phyloP scores from a whole-genome alignment of 1,140 invertebrate species.

The Drosophila gunungcola region DNA sequence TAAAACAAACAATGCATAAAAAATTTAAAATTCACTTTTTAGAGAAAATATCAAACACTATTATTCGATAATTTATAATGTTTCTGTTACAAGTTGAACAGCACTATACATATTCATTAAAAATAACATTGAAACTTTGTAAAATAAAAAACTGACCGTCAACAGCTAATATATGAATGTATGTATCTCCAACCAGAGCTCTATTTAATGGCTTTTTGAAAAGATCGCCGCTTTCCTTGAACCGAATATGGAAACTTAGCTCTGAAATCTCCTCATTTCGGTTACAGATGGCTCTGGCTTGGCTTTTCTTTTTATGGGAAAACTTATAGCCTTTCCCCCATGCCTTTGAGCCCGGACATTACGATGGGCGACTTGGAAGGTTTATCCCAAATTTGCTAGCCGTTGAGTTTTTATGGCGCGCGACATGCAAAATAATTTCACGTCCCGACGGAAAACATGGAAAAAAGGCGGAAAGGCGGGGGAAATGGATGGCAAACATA shows the following conservation, averaged over 20 bases:
- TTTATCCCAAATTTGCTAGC: slow-evolving; percentile 74
- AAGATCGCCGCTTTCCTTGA: neutral
- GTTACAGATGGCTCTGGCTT: neutral
- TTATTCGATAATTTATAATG: no score
- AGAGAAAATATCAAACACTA: no score
- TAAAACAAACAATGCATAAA: no score
- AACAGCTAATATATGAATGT: no score
- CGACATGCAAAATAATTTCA: slow-evolving; percentile 72
- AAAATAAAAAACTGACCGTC: no score
- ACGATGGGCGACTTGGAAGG: slow-evolving; percentile 3
- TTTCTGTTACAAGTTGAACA: no score
- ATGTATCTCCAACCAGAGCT: no score
- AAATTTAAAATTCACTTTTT: no score
- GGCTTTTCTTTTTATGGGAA: slow-evolving; percentile 20
- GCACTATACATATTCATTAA: no score
- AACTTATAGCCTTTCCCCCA: slow-evolving; percentile 13
- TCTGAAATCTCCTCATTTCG: slow-evolving; percentile 7
- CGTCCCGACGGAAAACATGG: slow-evolving; percentile 22
- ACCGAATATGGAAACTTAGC: neutral
- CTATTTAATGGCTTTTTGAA: neutral
- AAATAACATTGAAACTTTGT: no score
- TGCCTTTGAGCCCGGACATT: neutral
- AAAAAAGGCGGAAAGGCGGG: neutral
- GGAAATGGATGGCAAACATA: slow-evolving; percentile 34
- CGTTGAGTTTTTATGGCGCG: slow-evolving; percentile 64